Percentiles rank a stretch among this genome's conserved stretches.
phyloP scores from a whole-genome alignment of 2,113 vertebrate genomes.

The Morone saxatilis region DNA sequence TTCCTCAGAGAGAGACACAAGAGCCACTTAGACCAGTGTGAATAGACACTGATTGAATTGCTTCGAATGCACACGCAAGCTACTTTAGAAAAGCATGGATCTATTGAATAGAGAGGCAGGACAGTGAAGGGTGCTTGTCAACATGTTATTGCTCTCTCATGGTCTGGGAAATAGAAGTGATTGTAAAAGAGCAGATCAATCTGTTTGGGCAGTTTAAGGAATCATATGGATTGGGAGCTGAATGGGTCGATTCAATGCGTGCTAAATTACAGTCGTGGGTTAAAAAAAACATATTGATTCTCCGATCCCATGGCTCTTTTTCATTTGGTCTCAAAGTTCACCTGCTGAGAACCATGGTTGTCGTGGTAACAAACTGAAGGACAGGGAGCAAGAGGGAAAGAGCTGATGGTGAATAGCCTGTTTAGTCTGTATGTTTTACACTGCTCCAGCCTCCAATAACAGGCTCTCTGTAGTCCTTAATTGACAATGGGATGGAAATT shows the following conservation, averaged over 20 bases:
- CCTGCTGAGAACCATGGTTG: constrained; percentile 60
- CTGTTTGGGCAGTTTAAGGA: background rate
- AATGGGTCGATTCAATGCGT: background rate
- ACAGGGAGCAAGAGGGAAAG: constrained; percentile 12
- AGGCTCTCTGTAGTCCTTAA: background rate
- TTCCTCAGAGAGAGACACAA: constrained; percentile 20
- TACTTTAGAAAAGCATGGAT: constrained; percentile 1
- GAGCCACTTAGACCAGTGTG: constrained; percentile 23
- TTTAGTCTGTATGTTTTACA: background rate
- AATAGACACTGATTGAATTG: constrained; percentile 37
- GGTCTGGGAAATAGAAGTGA: background rate
- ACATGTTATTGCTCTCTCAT: background rate
- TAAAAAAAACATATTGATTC: constrained; percentile 62
- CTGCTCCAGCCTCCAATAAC: background rate
- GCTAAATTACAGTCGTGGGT: background rate
- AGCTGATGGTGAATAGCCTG: constrained; percentile 9
- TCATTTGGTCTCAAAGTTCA: constrained; percentile 83
- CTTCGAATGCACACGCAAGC: background rate
- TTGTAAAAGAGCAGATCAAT: background rate
- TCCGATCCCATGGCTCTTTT: constrained; percentile 27
- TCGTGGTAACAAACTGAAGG: constrained; percentile 54
- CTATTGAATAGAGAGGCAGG: background rate
- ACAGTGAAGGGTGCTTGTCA: background rate
- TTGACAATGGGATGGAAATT: background rate
- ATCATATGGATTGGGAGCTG: background rate